Evolutionary conservation across 2,888 invertebrate species (phyloP).

Genomic region (Sinohyriopsis cumingii): DNA sequence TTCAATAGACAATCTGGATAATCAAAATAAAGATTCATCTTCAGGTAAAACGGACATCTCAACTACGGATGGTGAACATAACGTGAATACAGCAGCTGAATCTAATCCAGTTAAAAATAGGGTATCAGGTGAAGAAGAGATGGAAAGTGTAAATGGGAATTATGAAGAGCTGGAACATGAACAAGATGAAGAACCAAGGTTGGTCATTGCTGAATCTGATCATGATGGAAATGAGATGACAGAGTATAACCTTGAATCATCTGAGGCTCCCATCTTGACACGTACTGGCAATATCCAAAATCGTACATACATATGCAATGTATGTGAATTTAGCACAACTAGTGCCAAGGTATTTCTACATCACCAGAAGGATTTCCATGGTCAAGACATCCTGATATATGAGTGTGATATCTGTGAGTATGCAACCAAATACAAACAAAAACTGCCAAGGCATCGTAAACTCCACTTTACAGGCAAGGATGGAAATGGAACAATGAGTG

Average conservation of each 20-base stretch:
- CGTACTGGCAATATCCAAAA: conserved; percentile 59
- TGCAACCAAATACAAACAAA: conserved; percentile 66
- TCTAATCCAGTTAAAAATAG: neutral
- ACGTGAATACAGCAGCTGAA: conserved; percentile 7
- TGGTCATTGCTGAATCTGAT: conserved; percentile 45
- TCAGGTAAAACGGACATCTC: neutral
- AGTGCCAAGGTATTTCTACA: conserved; percentile 58
- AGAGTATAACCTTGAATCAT: conserved; percentile 18
- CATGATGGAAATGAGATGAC: conserved; percentile 10
- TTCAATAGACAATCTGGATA: neutral
- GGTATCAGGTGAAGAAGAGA: conserved; percentile 8
- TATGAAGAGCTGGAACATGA: conserved; percentile 37
- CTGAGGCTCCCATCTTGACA: conserved; percentile 29
- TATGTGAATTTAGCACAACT: conserved; percentile 53
- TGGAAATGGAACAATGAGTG: conserved; percentile 21
- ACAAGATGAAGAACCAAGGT: conserved; percentile 51
- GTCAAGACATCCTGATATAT: conserved; percentile 56
- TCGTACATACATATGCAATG: conserved; percentile 54
- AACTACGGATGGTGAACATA: conserved; percentile 1
- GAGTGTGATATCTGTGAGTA: conserved; percentile 66
- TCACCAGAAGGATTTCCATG: conserved; percentile 60
- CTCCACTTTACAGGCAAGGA: conserved; percentile 56
- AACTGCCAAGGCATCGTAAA: conserved; percentile 60
- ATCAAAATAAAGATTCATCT: neutral
- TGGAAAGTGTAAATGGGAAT: conserved; percentile 29